Conservation (phyloP, 1,140 invertebrate genomes). For the Scaptomyza pallida region DNA sequence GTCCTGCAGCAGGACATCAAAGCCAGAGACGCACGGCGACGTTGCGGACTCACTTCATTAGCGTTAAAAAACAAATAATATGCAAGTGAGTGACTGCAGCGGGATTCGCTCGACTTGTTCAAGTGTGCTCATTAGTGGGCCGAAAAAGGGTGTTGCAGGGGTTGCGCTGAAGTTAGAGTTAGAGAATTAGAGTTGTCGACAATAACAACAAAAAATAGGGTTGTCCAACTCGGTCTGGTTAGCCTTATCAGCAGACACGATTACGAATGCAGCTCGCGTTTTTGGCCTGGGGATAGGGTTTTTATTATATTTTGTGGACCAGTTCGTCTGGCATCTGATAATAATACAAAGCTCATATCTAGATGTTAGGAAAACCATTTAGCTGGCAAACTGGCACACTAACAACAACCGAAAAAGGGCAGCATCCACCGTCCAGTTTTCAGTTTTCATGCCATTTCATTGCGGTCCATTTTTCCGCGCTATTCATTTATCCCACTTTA, state of each 20-base stretch:
- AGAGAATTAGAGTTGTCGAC: constrained; percentile 4
- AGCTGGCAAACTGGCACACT: constrained; percentile 16
- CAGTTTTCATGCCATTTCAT: constrained; percentile 7
- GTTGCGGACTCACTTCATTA: constrained; percentile 63
- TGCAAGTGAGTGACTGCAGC: constrained; percentile 61
- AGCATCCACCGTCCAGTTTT: constrained; percentile 52
- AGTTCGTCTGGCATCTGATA: constrained; percentile 45
- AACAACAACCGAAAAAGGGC: constrained; percentile 8
- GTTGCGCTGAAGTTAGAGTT: not conserved
- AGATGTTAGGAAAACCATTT: constrained; percentile 68
- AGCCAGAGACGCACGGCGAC: not conserved
- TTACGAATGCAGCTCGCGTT: constrained; percentile 61
- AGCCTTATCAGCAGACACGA: constrained; percentile 38
- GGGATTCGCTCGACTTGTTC: constrained; percentile 52
- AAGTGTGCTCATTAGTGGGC: constrained; percentile 77
- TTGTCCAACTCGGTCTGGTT: constrained; percentile 40
- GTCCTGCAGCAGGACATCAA: constrained; percentile 63
- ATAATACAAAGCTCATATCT: constrained; percentile 82
- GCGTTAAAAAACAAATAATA: constrained; percentile 62
- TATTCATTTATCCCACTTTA: constrained; percentile 34
- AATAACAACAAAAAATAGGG: constrained; percentile 42
- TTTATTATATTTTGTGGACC: no score
- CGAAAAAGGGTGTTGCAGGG: not conserved
- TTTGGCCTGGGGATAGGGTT: constrained; percentile 4
- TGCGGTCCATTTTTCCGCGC: constrained; percentile 21